phyloP scores from a whole-genome alignment of 2,113 vertebrate species.

The Bungarus multicinctus region DNA sequence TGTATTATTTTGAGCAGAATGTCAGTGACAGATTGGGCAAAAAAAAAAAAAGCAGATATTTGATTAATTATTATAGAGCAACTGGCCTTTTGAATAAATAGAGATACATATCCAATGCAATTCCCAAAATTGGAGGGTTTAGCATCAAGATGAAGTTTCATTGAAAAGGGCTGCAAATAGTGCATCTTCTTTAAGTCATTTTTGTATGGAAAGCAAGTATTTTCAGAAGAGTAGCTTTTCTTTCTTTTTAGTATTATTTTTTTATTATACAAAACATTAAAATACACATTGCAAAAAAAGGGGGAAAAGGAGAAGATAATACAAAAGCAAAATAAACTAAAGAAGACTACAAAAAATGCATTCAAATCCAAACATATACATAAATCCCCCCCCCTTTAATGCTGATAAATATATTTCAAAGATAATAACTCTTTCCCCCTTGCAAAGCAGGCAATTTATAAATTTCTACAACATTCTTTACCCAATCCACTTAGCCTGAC shows the following conservation, averaged over 20 bases:
- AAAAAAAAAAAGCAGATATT: not conserved
- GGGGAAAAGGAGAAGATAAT: not conserved
- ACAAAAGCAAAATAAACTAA: not conserved
- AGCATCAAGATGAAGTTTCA: not conserved
- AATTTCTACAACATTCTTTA: not conserved
- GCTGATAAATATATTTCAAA: not conserved
- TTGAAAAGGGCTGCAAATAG: not conserved
- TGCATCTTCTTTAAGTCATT: not conserved
- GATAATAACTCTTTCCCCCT: not conserved
- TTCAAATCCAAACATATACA: not conserved
- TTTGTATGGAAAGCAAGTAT: not conserved
- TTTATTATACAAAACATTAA: not conserved
- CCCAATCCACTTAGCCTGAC: not conserved
- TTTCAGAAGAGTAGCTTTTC: not conserved
- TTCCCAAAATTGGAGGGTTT: too few relatives aligned
- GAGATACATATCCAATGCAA: not conserved
- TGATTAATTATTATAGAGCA: not conserved
- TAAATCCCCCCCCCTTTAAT: not conserved
- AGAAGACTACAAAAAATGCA: not conserved
- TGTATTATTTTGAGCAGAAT: not conserved
- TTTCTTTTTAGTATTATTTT: not conserved
- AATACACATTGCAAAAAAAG: not conserved
- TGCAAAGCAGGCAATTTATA: not conserved
- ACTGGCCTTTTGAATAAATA: not conserved
- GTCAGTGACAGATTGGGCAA: not conserved